Evolutionary conservation across 2,888 invertebrate species (phyloP), one percentile per base, ranked within the genome.

Genomic region (Habroteleia sp.): DNA sequence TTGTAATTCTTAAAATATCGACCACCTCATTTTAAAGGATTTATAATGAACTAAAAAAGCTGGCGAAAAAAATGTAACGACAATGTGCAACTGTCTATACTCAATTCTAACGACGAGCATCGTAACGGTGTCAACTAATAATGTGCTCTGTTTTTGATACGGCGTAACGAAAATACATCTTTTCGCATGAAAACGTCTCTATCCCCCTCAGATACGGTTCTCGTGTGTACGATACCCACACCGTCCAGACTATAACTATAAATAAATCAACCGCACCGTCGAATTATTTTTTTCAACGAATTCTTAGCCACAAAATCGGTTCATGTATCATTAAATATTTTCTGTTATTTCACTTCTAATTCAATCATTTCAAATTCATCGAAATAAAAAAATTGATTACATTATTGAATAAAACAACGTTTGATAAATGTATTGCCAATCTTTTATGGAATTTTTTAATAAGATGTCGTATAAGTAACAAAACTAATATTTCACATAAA

Each of bases 121-220:
- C 35, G 63, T 42, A 58, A 69, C 52, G 33, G 63, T 71, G 48
- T 60, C 58, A 23, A 54, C 60, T 62, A 71, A 75, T 72, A 65
- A 68, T 31, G 56, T 17, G 62, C 62, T 62, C 50, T 33, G 66
- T 68, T 72, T 72, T 76, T 65, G 69, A 81, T 78, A 79, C 72
- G 77, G 72, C 79, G 79, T 20, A 80, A 80, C 80, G 74, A 80
- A 82, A 81, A 79, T 81, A 82, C 78, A 79, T 78, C 79, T 81
- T 79, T 80, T 82, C 75, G 66, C 76, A 73, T 68, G 66, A 69
- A 60, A 58, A 66, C 56, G 42, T 37, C 23, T 39, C 23, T 48
- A n/a, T n/a, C n/a, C 42, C 31, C 56, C 48, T 42, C 44, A 31
- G 31, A 52, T 33, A 33, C 27, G 20, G 17, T 44, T 54, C 56